These are phyloP conservation scores for Sparus aurata DNA, from an alignment of 2,797 vertebrate genomes.

Conservation along the genomic window DNA sequence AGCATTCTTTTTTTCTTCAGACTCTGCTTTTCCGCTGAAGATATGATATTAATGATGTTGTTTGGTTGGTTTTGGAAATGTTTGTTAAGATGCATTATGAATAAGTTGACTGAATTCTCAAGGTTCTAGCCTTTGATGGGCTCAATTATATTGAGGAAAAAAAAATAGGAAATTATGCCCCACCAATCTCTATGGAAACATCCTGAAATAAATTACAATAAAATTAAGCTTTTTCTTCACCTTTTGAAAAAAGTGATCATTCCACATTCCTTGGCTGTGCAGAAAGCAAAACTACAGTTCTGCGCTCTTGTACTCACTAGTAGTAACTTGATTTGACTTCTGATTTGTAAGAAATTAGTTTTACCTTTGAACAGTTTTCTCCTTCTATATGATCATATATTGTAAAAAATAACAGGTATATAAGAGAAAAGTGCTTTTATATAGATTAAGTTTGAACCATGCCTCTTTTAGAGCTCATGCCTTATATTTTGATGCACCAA, in stretches of 20 bases:
- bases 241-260: neutral
- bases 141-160: neutral
- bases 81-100: neutral
- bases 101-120: neutral
- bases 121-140: neutral
- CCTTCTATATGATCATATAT: neutral
- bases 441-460: slow-evolving; percentile 10
- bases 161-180: neutral
- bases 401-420: too few species aligned
- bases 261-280: neutral
- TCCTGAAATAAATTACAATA: neutral
- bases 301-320: too few species aligned
- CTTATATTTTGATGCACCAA: slow-evolving; percentile 50
- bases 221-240: neutral
- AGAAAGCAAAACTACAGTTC: too few species aligned
- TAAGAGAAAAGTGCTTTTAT: neutral
- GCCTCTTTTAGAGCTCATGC: slow-evolving; percentile 2
- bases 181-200: neutral
- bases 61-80: neutral
- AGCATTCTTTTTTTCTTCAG: neutral
- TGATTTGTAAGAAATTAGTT: neutral
- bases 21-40: neutral
- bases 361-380: neutral
- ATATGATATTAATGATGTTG: neutral
- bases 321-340: too few species aligned